Conservation (phyloP, 2,888 invertebrate genomes). For the Unio pictorum region DNA sequence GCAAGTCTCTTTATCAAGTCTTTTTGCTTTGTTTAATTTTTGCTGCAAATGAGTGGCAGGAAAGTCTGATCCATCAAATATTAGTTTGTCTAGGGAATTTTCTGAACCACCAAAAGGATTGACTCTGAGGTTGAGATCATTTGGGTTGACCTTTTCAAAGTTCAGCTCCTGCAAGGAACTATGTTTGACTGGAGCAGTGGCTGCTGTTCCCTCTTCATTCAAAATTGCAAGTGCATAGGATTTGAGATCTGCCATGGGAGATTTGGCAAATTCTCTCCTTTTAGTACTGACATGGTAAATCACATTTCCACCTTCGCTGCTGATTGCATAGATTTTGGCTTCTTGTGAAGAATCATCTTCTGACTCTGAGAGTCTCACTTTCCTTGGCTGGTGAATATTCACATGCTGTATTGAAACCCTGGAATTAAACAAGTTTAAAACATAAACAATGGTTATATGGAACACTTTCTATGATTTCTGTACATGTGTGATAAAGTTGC, state of each 20-base stretch:
- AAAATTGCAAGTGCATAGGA: constrained; percentile 76
- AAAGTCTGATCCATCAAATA: constrained; percentile 62
- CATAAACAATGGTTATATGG: background rate
- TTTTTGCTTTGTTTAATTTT: constrained; percentile 50
- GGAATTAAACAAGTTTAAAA: constrained; percentile 19
- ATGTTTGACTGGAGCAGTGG: constrained; percentile 55
- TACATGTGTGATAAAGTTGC: too few species aligned
- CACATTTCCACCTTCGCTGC: constrained; percentile 86
- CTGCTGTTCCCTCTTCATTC: constrained; percentile 58
- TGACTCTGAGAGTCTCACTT: constrained; percentile 56
- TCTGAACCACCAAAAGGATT: constrained; percentile 77
- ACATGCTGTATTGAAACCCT: constrained; percentile 74
- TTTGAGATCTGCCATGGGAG: constrained; percentile 47
- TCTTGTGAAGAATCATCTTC: constrained; percentile 62
- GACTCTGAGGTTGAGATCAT: constrained; percentile 79
- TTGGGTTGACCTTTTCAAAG: constrained; percentile 72
- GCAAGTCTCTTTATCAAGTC: constrained; percentile 66
- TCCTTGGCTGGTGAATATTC: constrained; percentile 69
- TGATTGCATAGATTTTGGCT: constrained; percentile 84
- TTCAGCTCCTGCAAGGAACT: constrained; percentile 73
- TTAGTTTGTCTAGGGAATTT: constrained; percentile 62
- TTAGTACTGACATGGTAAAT: constrained; percentile 72
- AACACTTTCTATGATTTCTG: too few species aligned
- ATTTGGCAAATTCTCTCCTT: constrained; percentile 70
- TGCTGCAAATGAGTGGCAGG: constrained; percentile 43